Evolutionary conservation across 2,888 invertebrate genomes (phyloP).

Genomic region (Scaptomyza caliginosa): DNA sequence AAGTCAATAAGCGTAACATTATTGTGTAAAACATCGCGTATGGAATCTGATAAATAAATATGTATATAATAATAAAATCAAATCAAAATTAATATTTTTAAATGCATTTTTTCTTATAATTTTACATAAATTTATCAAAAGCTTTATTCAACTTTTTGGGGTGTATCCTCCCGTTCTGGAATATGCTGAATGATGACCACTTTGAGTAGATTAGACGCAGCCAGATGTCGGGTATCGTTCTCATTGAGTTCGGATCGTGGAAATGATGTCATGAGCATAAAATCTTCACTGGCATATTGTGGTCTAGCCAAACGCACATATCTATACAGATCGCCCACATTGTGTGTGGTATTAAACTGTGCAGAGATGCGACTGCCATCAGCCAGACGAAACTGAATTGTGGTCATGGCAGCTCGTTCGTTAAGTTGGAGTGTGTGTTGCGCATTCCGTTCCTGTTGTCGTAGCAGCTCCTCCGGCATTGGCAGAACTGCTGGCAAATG

Average conservation of each 20-base stretch:
- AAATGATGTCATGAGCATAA: slow-evolving; percentile 56
- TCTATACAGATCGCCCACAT: slow-evolving; percentile 58
- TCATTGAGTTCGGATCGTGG: slow-evolving; percentile 53
- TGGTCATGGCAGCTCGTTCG: slow-evolving; percentile 35
- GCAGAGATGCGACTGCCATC: slow-evolving; percentile 63
- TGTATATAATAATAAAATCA: no score
- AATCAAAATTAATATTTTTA: no score
- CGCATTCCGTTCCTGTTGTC: slow-evolving; percentile 9
- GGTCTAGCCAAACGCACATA: slow-evolving; percentile 59
- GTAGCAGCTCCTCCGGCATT: slow-evolving; percentile 9
- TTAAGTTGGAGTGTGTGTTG: slow-evolving; percentile 32
- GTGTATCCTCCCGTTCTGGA: slow-evolving; percentile 21
- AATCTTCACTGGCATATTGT: slow-evolving; percentile 33
- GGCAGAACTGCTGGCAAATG: not conserved
- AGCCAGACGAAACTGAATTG: slow-evolving; percentile 57
- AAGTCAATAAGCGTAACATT: slow-evolving; percentile 82
- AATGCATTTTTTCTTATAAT: no score
- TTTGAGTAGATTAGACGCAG: slow-evolving; percentile 55
- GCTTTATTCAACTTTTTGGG: not conserved
- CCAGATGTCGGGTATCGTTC: slow-evolving; percentile 50
- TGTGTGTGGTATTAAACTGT: slow-evolving; percentile 59
- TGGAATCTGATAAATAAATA: slow-evolving; percentile 69
- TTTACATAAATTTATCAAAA: no score
- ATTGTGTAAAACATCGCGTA: slow-evolving; percentile 82
- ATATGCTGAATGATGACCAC: slow-evolving; percentile 68